Percentiles rank a stretch among this genome's conserved stretches.
These are phyloP conservation scores for Agapostemon virescens DNA, from an alignment of 2,888 invertebrate genomes.

Conservation along the genomic window DNA sequence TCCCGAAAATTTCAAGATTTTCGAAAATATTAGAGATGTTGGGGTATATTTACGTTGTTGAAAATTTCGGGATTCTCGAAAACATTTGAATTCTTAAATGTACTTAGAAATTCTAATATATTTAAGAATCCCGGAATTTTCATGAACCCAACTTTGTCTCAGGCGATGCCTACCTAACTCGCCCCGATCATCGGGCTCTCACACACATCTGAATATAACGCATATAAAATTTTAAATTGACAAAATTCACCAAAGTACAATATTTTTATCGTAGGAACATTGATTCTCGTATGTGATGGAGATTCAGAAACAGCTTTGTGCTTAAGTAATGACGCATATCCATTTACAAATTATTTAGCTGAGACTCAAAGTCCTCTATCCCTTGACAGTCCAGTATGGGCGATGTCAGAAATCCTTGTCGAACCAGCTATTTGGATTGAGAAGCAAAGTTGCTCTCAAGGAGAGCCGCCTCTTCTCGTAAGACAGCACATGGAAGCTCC, in stretches of 20 bases:
- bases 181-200: too few species aligned
- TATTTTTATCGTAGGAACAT: slow-evolving; percentile 83
- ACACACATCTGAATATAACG: not conserved
- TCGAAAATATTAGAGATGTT: too few species aligned
- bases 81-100: too few species aligned
- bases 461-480: slow-evolving; percentile 86
- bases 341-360: slow-evolving; percentile 84
- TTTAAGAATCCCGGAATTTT: too few species aligned
- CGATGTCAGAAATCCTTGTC: slow-evolving; percentile 85
- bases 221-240: not conserved
- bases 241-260: not conserved
- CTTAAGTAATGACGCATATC: slow-evolving; percentile 88
- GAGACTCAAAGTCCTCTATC: slow-evolving; percentile 90
- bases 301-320: slow-evolving; percentile 90
- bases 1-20: too few species aligned
- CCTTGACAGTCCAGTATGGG: slow-evolving; percentile 94
- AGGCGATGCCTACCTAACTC: too few species aligned
- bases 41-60: too few species aligned
- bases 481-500: slow-evolving; percentile 88
- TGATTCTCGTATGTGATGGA: slow-evolving; percentile 86
- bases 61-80: too few species aligned
- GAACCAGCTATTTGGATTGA: slow-evolving; percentile 77
- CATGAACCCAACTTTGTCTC: too few species aligned
- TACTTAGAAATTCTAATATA: too few species aligned
- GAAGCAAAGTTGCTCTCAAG: slow-evolving; percentile 76